Evolutionary conservation across 2,797 vertebrate species (phyloP), one percentile per base, ranked within the genome.

Genomic region (Sebastes flavidus): DNA sequence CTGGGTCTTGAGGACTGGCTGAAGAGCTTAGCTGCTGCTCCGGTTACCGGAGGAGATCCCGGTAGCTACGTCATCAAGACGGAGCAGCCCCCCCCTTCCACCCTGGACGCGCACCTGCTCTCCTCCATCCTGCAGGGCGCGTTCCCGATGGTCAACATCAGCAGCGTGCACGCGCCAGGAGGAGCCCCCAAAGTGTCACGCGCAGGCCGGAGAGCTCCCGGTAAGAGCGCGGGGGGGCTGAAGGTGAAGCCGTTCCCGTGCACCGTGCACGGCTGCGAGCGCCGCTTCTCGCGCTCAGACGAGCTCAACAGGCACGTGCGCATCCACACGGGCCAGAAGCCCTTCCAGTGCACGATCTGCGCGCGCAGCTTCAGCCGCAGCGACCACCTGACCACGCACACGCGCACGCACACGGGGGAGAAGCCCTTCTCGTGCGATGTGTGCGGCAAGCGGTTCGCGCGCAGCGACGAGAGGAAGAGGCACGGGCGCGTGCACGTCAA

Each of bases 351-450:
- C 92, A 90, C 96, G 81, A 97, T 99, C 91, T 99, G 98, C 93
- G 81, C 98, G 91, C 95, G 98, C 86, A 97, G 96, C 91, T 99
- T 99, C 94, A 98, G 98, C 95, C 97, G 98, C 93, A 99, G 98
- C 68, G 98, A 99, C 95, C 98, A 99, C 95, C 96, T 99, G 86
- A 99, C 97, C 91, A 99, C 98, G 38, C 98, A 99, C 95, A 97
- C 97, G 93, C 95, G 98, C 91, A 98, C 98, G 34, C 98, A 99
- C 96, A 99, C 98, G 0, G 98, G 98, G 0, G 98, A 99, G 85
- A 99, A 99, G 87, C 98, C 98, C 27, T 99, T 99, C 91, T 97
- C 98, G 52, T 99, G 98, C 22, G 98, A 98, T 61, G 96, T 97
- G 82, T 99, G 98, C 73, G 97, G 97, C 38, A 96, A 97, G 65